Conservation (phyloP, 2,113 vertebrate species). For the Eretmochelys imbricata region DNA sequence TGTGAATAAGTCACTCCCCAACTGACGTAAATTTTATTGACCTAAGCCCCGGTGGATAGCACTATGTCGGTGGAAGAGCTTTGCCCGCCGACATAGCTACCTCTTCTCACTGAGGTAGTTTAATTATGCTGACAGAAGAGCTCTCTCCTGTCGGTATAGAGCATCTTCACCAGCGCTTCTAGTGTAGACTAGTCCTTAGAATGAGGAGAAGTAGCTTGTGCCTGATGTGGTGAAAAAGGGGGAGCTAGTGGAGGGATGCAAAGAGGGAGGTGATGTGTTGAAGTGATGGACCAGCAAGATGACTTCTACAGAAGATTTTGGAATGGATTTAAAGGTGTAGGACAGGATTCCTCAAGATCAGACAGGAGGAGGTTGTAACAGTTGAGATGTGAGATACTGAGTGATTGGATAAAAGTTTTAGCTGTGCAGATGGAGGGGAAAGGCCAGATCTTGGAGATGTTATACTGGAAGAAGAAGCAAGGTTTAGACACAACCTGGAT, state of each 20-base stretch:
- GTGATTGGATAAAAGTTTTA: neutral
- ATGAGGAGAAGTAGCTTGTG: neutral
- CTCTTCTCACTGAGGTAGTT: too few species aligned
- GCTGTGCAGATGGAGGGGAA: neutral
- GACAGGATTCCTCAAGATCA: neutral
- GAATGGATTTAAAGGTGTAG: neutral
- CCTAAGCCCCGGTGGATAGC: too few species aligned
- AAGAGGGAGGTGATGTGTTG: neutral
- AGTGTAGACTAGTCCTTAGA: neutral
- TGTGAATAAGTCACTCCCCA: too few species aligned
- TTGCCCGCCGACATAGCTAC: too few species aligned
- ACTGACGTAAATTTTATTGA: too few species aligned
- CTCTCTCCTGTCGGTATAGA: too few species aligned
- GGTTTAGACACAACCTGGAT: neutral
- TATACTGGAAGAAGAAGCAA: rapidly evolving
- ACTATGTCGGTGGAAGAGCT: too few species aligned
- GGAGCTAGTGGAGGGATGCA: neutral
- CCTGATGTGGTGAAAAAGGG: neutral
- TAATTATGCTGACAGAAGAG: too few species aligned
- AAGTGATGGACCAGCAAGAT: neutral
- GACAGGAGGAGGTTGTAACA: neutral
- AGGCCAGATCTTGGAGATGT: neutral
- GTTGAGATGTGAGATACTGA: neutral
- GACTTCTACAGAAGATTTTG: neutral
- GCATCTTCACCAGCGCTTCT: too few species aligned